These are phyloP conservation scores for Orussus abietinus DNA, from an alignment of 1,140 invertebrate genomes.

Conservation along the genomic window DNA sequence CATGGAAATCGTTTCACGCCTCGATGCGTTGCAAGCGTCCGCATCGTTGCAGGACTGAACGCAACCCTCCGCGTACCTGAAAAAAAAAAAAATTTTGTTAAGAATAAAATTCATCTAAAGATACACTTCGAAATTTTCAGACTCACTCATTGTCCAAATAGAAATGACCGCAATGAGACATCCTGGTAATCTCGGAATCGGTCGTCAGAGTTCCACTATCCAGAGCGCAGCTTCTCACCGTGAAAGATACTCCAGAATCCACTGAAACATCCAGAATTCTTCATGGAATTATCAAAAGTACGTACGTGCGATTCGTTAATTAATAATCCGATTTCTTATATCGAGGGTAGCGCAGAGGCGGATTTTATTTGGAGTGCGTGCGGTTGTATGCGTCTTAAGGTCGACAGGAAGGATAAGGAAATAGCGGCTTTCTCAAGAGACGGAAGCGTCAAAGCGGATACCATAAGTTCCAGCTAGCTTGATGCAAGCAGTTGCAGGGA, in stretches of 20 bases:
- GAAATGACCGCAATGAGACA: conserved; percentile 90
- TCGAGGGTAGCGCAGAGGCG: too few relatives aligned
- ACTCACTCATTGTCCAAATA: conserved; percentile 79
- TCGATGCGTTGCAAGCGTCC: conserved; percentile 71
- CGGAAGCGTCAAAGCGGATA: too few relatives aligned
- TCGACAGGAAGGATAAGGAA: too few relatives aligned
- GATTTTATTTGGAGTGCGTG: too few relatives aligned
- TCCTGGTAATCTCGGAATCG: conserved; percentile 87
- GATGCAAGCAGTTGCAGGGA: conserved; percentile 95
- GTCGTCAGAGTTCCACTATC: conserved; percentile 89
- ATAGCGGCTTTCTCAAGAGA: too few relatives aligned
- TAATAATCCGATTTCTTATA: too few relatives aligned
- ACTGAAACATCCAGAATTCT: conserved; percentile 54
- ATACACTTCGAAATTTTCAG: conserved; percentile 5
- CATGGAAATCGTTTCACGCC: conserved; percentile 10
- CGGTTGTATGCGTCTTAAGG: too few relatives aligned
- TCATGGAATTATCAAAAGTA: conserved; percentile 3
- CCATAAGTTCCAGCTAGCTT: conserved; percentile 86
- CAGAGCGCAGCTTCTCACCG: conserved; percentile 83
- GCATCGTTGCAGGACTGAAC: conserved; percentile 84
- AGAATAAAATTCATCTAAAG: not conserved
- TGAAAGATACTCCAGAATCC: conserved; percentile 73
- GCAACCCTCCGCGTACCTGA: conserved; percentile 80
- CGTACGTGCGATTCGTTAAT: too few relatives aligned
- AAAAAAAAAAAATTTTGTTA: conserved; percentile 23